phyloP scores from a whole-genome alignment of 2,113 vertebrate genomes.

The Menura novaehollandiae region DNA sequence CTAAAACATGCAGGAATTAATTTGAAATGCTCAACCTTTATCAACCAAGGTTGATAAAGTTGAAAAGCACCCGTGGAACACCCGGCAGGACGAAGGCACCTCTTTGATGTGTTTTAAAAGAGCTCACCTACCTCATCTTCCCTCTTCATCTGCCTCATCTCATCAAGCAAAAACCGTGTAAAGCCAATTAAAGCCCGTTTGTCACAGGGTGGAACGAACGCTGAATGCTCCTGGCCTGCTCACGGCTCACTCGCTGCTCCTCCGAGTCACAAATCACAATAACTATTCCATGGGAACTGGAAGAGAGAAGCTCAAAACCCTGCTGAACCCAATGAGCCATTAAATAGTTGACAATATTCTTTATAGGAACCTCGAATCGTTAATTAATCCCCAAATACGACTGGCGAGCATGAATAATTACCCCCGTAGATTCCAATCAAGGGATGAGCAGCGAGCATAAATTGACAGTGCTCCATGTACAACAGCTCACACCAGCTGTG shows the following conservation, averaged over 20 bases:
- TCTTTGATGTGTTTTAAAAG: neutral
- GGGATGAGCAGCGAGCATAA: neutral
- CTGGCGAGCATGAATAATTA: constrained; percentile 25
- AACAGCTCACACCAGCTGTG: neutral
- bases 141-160: neutral
- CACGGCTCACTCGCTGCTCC: constrained; percentile 22
- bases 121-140: neutral
- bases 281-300: neutral
- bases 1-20: neutral
- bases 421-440: neutral
- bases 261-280: constrained; percentile 58
- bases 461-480: neutral
- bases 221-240: neutral
- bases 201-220: constrained; percentile 2
- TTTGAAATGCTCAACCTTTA: neutral
- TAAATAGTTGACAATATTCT: constrained; percentile 67
- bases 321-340: constrained; percentile 59
- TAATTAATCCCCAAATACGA: constrained; percentile 61
- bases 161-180: neutral
- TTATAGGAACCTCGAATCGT: constrained; percentile 53
- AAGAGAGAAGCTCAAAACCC: constrained; percentile 40
- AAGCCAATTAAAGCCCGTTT: constrained; percentile 23
- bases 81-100: rapidly evolving
- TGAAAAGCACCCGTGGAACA: neutral
- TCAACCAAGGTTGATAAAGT: rapidly evolving